Base-by-base conservation (phyloP, 2,113 vertebrate genomes). In the Australoheros scitulus region DNA sequence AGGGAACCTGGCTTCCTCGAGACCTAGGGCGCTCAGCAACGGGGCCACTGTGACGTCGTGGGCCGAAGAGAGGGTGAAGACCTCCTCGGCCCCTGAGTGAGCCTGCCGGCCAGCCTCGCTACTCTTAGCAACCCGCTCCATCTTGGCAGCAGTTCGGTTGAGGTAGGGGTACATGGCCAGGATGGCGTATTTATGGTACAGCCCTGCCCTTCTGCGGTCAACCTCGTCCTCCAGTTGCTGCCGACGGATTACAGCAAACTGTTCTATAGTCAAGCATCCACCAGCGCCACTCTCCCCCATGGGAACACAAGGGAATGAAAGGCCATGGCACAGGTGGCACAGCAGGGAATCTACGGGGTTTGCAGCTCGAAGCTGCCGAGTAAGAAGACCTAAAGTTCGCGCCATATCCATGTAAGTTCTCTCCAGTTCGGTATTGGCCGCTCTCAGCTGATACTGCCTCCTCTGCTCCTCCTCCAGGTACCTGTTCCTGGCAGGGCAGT, bases 11-110 rank as follows among this genome's bases (percentile, higher is more conserved):
- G 97, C 97, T 80, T 97, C 95, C 3, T 96, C 94, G 61, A 99
- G 93, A 26, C 98, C 98, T 84, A 99, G 92, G 84, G 98, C 97
- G 84, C 97, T 98, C 22, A 99, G 97, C 89, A 99, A 61, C 0
- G 98, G 98, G 0, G 97, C 98, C 95, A 99, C 80, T 0, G 98
- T 99, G 79, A 99, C 97, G 4, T 99, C 98, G 1, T 99, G 98
- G 7, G 97, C 98, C 0, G 98, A 99, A 43, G 97, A 97, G 57
- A 99, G 95, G 9, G 96, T 92, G 77, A 99, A 97, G 13, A 96
- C 29, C 77, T 97, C 97, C 3, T 96, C 88, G 90, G 96, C 5
- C 84, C 96, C 3, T 72, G 95, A 3, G 11, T 90, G 80, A 86
- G 94, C 84, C 95, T 95, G 76, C 80, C 91, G 10, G 90, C 93